Percentiles rank a stretch among this genome's conserved stretches.
Conservation (phyloP, 2,888 invertebrate species). For the Melanchra persicariae region DNA sequence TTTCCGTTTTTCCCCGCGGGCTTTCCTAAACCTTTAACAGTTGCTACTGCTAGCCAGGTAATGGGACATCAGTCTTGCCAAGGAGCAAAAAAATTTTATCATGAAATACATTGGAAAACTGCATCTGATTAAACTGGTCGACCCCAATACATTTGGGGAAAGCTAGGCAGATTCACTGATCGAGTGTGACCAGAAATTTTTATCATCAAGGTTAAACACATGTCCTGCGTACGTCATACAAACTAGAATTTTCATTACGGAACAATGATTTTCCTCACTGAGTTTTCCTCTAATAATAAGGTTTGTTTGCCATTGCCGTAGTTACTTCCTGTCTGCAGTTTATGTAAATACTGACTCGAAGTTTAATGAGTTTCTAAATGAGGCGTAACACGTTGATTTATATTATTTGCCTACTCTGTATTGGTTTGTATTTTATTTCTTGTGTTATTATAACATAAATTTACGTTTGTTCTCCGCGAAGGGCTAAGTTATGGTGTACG, state of each 20-base stretch:
- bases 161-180: not conserved
- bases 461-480: too few relatives aligned
- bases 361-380: slow-evolving; percentile 38
- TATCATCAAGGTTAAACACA: slow-evolving; percentile 26
- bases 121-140: too few relatives aligned
- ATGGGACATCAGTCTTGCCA: too few relatives aligned
- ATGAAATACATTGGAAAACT: too few relatives aligned
- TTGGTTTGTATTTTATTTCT: not conserved
- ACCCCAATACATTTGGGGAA: too few relatives aligned
- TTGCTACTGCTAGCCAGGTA: too few relatives aligned
- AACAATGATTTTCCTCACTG: slow-evolving; percentile 23
- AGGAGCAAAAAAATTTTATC: too few relatives aligned
- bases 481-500: too few relatives aligned
- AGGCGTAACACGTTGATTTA: slow-evolving; percentile 11
- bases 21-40: too few relatives aligned
- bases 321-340: slow-evolving; percentile 34
- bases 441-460: not conserved
- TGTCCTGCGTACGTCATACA: slow-evolving; percentile 1
- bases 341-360: slow-evolving; percentile 16
- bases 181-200: slow-evolving; percentile 17
- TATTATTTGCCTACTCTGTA: slow-evolving; percentile 7
- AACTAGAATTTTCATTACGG: slow-evolving; percentile 20
- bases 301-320: slow-evolving; percentile 13
- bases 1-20: too few relatives aligned
- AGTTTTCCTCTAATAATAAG: slow-evolving; percentile 38